Percentiles rank a stretch among this genome's conserved stretches.
phyloP scores from a whole-genome alignment of 2,797 vertebrate genomes.

The Hyperoplus lanceolatus region DNA sequence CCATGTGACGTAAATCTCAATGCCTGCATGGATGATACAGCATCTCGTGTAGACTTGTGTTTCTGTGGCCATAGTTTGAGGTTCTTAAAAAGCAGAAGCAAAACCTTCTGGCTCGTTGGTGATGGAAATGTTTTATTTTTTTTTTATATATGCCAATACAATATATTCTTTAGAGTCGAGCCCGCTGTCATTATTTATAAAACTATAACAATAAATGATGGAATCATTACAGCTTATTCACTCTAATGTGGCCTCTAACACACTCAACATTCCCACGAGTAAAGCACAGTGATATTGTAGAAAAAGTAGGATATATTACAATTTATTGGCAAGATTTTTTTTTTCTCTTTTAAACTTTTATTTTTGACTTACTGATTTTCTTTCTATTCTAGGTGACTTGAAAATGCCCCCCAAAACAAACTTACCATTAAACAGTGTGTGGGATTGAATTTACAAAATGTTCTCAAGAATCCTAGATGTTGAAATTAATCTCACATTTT shows the following conservation, averaged over 20 bases:
- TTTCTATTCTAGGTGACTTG: neutral
- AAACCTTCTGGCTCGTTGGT: neutral
- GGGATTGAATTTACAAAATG: neutral
- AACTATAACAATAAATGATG: neutral
- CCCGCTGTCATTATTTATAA: neutral
- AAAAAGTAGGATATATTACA: neutral
- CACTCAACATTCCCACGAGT: neutral
- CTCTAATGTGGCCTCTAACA: neutral
- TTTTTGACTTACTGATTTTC: neutral
- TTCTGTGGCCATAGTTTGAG: neutral
- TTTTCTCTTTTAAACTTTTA: neutral
- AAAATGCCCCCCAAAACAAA: neutral
- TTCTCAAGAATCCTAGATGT: neutral
- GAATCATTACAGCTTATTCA: neutral
- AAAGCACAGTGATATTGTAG: neutral
- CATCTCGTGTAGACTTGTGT: neutral
- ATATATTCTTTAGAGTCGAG: neutral
- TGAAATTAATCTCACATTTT: neutral
- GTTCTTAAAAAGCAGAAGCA: neutral
- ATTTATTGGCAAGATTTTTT: neutral
- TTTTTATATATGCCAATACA: neutral
- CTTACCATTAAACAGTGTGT: too few relatives aligned
- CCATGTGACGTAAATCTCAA: neutral
- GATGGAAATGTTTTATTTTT: neutral
- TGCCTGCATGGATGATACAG: neutral